Conservation (phyloP, 2,888 invertebrate species). For the Taphrorychus bicolor region DNA sequence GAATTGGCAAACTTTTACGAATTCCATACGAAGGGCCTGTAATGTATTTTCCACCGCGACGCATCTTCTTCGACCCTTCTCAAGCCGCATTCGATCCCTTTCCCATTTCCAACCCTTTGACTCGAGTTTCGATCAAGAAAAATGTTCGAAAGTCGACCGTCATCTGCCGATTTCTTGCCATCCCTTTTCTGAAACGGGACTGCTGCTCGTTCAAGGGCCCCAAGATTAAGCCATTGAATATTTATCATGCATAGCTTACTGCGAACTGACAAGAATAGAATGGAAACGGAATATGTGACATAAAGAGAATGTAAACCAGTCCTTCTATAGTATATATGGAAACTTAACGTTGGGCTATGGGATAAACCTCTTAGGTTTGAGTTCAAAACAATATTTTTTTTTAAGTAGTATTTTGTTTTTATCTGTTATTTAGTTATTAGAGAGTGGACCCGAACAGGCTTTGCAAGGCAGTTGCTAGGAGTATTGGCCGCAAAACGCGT, state of each 20-base stretch:
- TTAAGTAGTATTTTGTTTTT: neutral
- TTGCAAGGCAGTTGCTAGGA: too few relatives aligned
- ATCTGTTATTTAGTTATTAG: too few relatives aligned
- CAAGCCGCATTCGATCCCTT: slow-evolving; percentile 12
- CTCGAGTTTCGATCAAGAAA: slow-evolving; percentile 14
- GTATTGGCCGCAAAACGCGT: too few relatives aligned
- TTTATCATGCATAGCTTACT: slow-evolving; percentile 42
- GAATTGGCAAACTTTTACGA: too few relatives aligned
- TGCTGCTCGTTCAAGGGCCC: slow-evolving; percentile 30
- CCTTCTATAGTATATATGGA: slow-evolving; percentile 37
- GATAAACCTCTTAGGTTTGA: neutral
- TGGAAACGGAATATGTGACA: slow-evolving; percentile 42
- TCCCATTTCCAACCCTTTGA: slow-evolving; percentile 21
- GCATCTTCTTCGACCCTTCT: neutral
- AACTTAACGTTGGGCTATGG: slow-evolving; percentile 19
- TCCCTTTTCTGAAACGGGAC: slow-evolving; percentile 23
- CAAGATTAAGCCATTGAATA: slow-evolving; percentile 42
- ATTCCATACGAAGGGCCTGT: neutral
- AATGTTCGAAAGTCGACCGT: slow-evolving; percentile 17
- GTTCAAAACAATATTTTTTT: too few relatives aligned
- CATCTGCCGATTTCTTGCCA: slow-evolving; percentile 35
- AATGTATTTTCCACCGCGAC: slow-evolving; percentile 1
- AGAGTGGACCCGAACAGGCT: too few relatives aligned
- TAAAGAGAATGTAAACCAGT: slow-evolving; percentile 43
- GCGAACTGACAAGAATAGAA: slow-evolving; percentile 41